A percentile compares a stretch with the other conserved stretches of the same genome.
Conservation (phyloP, 2,113 vertebrate species). For the Anhinga rufa region DNA sequence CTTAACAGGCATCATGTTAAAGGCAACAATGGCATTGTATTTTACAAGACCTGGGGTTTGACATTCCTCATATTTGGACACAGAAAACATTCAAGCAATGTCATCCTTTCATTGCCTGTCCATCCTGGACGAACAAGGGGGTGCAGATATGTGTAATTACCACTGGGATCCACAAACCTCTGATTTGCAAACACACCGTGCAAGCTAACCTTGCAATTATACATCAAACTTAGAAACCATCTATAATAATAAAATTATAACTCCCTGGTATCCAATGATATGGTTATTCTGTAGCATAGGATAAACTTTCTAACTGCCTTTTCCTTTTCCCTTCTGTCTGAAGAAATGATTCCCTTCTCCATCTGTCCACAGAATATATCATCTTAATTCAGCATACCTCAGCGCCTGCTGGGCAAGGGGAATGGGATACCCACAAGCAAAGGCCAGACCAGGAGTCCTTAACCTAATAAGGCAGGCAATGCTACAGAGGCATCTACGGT, state of each 20-base stretch:
- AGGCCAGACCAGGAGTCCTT: background rate
- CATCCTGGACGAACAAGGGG: background rate
- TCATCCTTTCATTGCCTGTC: background rate
- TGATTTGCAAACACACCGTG: accelerated
- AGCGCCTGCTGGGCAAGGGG: background rate
- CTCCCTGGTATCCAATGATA: background rate
- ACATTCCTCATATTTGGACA: background rate
- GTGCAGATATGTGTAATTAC: background rate
- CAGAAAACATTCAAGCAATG: background rate
- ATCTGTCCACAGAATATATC: conserved; percentile 29
- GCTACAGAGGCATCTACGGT: conserved; percentile 5
- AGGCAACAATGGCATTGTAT: background rate
- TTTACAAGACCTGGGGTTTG: background rate
- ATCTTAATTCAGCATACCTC: conserved; percentile 22
- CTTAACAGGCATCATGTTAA: background rate
- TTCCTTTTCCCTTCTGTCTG: background rate
- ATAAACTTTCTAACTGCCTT: background rate
- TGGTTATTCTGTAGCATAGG: background rate
- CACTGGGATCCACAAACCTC: background rate
- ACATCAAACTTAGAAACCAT: background rate
- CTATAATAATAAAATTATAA: background rate
- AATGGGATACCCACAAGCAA: background rate
- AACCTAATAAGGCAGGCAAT: conserved; percentile 9
- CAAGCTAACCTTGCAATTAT: background rate
- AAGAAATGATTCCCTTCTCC: background rate